Conservation (phyloP, 2,888 invertebrate species). For the Parnassius orleans region DNA sequence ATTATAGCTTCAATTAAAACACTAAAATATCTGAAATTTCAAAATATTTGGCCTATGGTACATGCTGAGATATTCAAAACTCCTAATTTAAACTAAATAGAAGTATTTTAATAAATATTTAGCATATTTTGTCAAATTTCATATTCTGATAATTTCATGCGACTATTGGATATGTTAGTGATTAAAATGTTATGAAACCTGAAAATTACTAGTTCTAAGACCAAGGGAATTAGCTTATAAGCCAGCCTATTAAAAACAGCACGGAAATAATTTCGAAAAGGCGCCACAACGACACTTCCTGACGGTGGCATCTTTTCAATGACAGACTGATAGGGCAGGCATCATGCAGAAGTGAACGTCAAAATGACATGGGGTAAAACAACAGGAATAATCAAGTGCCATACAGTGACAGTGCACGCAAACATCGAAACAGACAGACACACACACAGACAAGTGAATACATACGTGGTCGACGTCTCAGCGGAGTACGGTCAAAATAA, state of each 20-base stretch:
- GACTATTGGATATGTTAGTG: slow-evolving; percentile 11
- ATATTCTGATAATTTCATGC: slow-evolving; percentile 18
- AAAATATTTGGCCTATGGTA: slow-evolving; percentile 22
- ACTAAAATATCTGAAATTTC: slow-evolving; percentile 17
- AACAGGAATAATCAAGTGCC: slow-evolving; percentile 60
- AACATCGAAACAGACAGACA: slow-evolving; percentile 79
- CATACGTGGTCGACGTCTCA: slow-evolving; percentile 80
- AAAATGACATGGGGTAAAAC: slow-evolving; percentile 56
- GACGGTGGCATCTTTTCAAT: slow-evolving; percentile 45
- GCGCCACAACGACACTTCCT: slow-evolving; percentile 32
- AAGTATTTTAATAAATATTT: slow-evolving; percentile 3
- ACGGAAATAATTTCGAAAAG: slow-evolving; percentile 27
- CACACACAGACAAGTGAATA: slow-evolving; percentile 76
- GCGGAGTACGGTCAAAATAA: slow-evolving; percentile 79
- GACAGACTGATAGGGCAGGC: slow-evolving; percentile 53
- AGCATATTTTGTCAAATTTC: slow-evolving; percentile 7
- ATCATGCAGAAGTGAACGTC: slow-evolving; percentile 72
- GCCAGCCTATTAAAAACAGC: slow-evolving; percentile 14
- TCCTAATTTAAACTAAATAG: slow-evolving; percentile 14
- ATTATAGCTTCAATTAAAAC: slow-evolving; percentile 5
- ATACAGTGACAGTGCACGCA: slow-evolving; percentile 74
- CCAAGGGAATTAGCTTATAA: slow-evolving; percentile 19
- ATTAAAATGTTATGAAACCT: slow-evolving; percentile 21
- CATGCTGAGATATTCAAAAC: slow-evolving; percentile 22
- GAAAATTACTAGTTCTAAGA: slow-evolving; percentile 14